Evolutionary conservation across 2,888 invertebrate genomes (phyloP).

Genomic region (Dicyrtomina minuta): DNA sequence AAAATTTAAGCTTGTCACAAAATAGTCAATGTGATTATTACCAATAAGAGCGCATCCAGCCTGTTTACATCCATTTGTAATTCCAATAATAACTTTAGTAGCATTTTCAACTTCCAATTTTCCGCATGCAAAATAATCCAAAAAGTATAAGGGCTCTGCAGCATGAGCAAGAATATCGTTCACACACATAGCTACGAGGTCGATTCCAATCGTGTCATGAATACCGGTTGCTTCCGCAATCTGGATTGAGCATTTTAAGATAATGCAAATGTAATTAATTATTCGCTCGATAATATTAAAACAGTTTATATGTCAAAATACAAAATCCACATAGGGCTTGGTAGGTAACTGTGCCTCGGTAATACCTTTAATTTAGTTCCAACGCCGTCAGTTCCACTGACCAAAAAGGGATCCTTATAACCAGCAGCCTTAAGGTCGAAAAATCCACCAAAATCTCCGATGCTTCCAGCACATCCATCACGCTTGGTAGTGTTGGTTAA

Average conservation of each 20-base stretch:
- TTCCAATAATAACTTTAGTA: slow-evolving; percentile 76
- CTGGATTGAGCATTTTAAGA: slow-evolving; percentile 61
- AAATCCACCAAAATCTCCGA: slow-evolving; percentile 92
- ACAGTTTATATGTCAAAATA: too few relatives aligned
- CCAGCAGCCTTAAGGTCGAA: slow-evolving; percentile 79
- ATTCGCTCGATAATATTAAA: too few relatives aligned
- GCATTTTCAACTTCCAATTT: slow-evolving; percentile 75
- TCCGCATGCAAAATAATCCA: slow-evolving; percentile 96
- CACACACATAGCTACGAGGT: slow-evolving; percentile 96
- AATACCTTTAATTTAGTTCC: slow-evolving; percentile 92
- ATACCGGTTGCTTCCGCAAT: slow-evolving; percentile 76
- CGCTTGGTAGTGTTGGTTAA: slow-evolving; percentile 75
- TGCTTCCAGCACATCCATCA: slow-evolving; percentile 73
- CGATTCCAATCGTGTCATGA: slow-evolving; percentile 85
- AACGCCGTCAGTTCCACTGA: slow-evolving; percentile 94
- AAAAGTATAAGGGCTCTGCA: slow-evolving; percentile 91
- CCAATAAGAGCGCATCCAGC: slow-evolving; percentile 88
- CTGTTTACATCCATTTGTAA: slow-evolving; percentile 81
- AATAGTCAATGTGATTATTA: slow-evolving; percentile 57
- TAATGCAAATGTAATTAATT: too few relatives aligned
- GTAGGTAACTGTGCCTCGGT: too few relatives aligned
- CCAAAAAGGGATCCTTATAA: slow-evolving; percentile 79
- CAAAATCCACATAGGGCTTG: too few relatives aligned
- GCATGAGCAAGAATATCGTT: slow-evolving; percentile 95
- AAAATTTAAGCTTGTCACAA: background rate